Base-by-base conservation (phyloP, 2,113 vertebrate species). In the Scomber scombrus region DNA sequence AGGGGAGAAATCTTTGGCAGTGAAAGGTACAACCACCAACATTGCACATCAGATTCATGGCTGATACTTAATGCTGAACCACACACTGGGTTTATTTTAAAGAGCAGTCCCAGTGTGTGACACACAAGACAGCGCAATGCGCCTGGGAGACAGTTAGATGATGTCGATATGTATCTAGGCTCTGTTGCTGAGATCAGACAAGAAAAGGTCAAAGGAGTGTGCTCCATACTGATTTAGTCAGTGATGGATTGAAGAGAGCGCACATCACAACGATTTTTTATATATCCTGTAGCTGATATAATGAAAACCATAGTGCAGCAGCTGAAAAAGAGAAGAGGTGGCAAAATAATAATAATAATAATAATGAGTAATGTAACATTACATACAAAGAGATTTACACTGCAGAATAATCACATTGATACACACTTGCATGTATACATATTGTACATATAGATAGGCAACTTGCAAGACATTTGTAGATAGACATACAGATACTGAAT, bases 201-300 rank as follows among this genome's bases (percentile, higher is more conserved):
- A 56, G 75, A 69, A 88, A 93, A 93, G 88, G 92, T 91, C 90
- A 88, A 75, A 55, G 77, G 56, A 87, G 55, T 75, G 85, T 56
- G 67, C 58, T 66, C 73, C 86, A 90, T 91, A 82, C 87, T 89
- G 86, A 91, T 89, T 49, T 26, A 63, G 71, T 58, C 40, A 43
- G 57, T 73, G 81, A 81, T 57, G 54, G 71, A 85, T 82, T 34
- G 40, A 81, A 74, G 46, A 56, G 34, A 50, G 70, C 46, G 43
- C 73, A 78, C 26, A 88, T 84, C 56, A 63, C 34, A 8, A 52
- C 16, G 12, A 58, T 65, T 19, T 81, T 64, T 40, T 47, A 26
- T 61, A 51, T 64, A 29, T 66, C 47, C 51, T 72, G 47, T 3
- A 56, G 40, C 19, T 57, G 14, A 50, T 50, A 50, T 40, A 49